Evolutionary conservation across 2,888 invertebrate genomes (phyloP), one percentile per base, ranked within the genome.

Genomic region (Eretmocerus hayati): DNA sequence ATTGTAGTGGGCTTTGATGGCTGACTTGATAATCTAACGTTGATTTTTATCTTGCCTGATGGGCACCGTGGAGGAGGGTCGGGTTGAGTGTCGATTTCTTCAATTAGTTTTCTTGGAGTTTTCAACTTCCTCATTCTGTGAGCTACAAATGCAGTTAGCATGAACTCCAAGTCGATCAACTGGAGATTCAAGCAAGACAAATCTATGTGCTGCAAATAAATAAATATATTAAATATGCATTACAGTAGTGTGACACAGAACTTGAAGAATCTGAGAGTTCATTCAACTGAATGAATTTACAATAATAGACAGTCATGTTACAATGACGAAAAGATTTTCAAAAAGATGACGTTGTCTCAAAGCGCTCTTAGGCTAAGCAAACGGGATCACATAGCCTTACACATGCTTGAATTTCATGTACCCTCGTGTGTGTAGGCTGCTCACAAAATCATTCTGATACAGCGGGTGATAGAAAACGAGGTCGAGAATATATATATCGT

Each of bases 81-180:
- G 13, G 82, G 77, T 40, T 76, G 68, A 42, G 67, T 72, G 62
- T 83, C 83, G 50, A 84, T 79, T 66, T 85, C 81, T 64, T 85
- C 83, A 52, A 89, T 85, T 13, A 85, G 74, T 70, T 76, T 78
- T 59, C 80, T 72, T 33, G 86, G 81, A 11, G 87, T 83, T 64
- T 85, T 83, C 56, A 87, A 79, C 62, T 84, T 80, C 46, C 82
- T 81, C 46, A 87, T 81, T 64, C 91, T 81, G 71, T 91, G 90
- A 44, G 87, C 89, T 57, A 83, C 85, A 74, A 90, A 92, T 18
- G 92, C 91, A 49, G 85, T 84, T 55, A 87, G 72, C 57, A 80
- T 77, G 37, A 77, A 72, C 69, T 84, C 85, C 70, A 85, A 74
- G 68, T 88, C 77, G 40, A 83, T 70, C 39, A 87, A 63, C 44